Conservation (phyloP, 2,888 invertebrate species). For the Elmis aenea region DNA sequence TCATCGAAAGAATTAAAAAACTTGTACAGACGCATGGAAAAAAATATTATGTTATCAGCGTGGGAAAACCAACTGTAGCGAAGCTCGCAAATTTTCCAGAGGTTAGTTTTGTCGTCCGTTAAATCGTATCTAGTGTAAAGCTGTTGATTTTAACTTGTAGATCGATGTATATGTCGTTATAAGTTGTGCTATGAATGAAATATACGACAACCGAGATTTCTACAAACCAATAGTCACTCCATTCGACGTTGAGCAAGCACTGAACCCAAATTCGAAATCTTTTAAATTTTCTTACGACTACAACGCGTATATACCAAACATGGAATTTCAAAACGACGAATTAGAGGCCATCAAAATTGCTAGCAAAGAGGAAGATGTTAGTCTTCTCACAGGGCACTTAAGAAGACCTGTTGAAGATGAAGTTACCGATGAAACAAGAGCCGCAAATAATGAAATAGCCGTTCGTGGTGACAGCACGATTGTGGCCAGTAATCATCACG, state of each 20-base stretch:
- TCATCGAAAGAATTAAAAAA: slow-evolving; percentile 68
- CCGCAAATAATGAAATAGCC: slow-evolving; percentile 31
- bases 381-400: slow-evolving; percentile 69
- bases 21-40: slow-evolving; percentile 72
- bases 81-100: slow-evolving; percentile 94
- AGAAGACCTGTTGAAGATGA: slow-evolving; percentile 42
- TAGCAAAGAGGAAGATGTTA: slow-evolving; percentile 56
- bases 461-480: slow-evolving; percentile 39
- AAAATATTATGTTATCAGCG: slow-evolving; percentile 85
- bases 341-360: slow-evolving; percentile 18
- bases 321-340: slow-evolving; percentile 35
- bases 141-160: slow-evolving; percentile 45
- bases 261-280: slow-evolving; percentile 54
- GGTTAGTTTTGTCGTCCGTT: slow-evolving; percentile 49
- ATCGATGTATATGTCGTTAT: slow-evolving; percentile 90
- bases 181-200: slow-evolving; percentile 85
- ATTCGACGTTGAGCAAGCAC: slow-evolving; percentile 83
- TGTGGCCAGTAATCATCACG: slow-evolving; percentile 51
- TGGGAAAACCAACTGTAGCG: slow-evolving; percentile 91
- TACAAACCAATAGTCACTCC: slow-evolving; percentile 88
- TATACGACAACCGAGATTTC: slow-evolving; percentile 79
- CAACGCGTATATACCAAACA: slow-evolving; percentile 54
- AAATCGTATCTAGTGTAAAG: neutral
- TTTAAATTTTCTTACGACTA: slow-evolving; percentile 58
- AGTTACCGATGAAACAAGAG: slow-evolving; percentile 40